Base-by-base conservation (phyloP, 2,888 invertebrate species). In the Dusona sp. region DNA sequence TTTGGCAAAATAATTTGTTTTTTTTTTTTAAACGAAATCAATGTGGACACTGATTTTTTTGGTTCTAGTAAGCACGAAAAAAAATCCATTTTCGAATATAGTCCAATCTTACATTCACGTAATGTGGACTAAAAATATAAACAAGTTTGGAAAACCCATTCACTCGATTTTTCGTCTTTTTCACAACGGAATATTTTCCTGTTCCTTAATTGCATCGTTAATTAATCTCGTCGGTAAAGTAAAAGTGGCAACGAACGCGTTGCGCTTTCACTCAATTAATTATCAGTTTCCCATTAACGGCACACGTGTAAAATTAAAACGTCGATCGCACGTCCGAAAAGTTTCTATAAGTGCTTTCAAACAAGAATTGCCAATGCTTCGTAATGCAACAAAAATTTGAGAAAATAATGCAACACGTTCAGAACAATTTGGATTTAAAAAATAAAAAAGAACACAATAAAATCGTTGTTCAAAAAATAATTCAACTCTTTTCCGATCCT, bases 211-310 rank as follows among this genome's bases (percentile, higher is more conserved):
- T 16, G 61, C 29, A 16, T 61, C 57, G 57, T 61, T 61, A 16
- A 61, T 61, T 29, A 29, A 29, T 25, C 25, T 61, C 25, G 29
- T 61, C 29, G 29, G 61, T 13, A 25, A 29, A 61, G 61, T 29
- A 61, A 61, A 61, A 61, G 13, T 61, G 61, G 13, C 61, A 29
- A 6, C 16, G 61, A 16, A 13, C 61, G 16, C 29, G 61, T 13
- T 29, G 61, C 29, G 13, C 25, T 9, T 25, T 57, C 3, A 25
- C 57, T 57, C 13, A 61, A 61, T 29, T 29, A 25, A 61, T 61
- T 29, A 61, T 61, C 61, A 61, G 61, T 61, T 61, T 29, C 13
- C 61, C 13, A 61, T 61, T 16, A 61, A 29, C 61, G 61, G 6
- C 13, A 3, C 29, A 25, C 25, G 61, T 61, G 61, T 29, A 29